A percentile compares a stretch with the other conserved stretches of the same genome.
phyloP scores from a whole-genome alignment of 2,797 vertebrate genomes.

The Hapalemur alaotrensis region DNA sequence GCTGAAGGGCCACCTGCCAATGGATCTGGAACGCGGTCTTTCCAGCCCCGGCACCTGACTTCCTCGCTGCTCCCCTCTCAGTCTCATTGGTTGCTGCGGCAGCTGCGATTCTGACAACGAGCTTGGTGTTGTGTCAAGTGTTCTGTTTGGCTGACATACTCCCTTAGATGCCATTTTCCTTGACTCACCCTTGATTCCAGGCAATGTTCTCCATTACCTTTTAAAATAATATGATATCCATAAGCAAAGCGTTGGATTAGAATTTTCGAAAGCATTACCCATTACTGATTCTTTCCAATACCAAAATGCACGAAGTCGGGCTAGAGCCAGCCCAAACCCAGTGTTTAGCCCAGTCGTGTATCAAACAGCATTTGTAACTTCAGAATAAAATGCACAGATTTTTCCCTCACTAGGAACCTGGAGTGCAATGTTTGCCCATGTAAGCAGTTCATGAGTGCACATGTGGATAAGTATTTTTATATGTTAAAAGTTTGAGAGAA shows the following conservation, averaged over 20 bases:
- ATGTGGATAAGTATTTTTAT: not conserved
- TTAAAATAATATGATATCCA: slow-evolving; percentile 75
- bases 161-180: slow-evolving; percentile 78
- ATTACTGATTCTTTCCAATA: slow-evolving; percentile 48
- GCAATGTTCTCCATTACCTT: slow-evolving; percentile 73
- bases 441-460: slow-evolving; percentile 58
- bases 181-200: slow-evolving; percentile 72
- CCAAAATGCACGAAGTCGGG: slow-evolving; percentile 76
- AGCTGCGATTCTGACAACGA: slow-evolving; percentile 64
- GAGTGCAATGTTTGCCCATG: slow-evolving; percentile 44
- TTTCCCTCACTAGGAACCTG: slow-evolving; percentile 60
- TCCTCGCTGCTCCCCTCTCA: slow-evolving; percentile 54
- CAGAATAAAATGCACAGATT: slow-evolving; percentile 70
- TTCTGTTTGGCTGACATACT: slow-evolving; percentile 72
- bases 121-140: slow-evolving; percentile 77
- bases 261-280: slow-evolving; percentile 74
- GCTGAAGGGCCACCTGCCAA: slow-evolving; percentile 77
- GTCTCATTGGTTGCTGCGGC: slow-evolving; percentile 63
- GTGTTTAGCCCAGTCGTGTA: slow-evolving; percentile 75
- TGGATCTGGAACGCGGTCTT: slow-evolving; percentile 65
- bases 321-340: slow-evolving; percentile 75
- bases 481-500: not conserved
- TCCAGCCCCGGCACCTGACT: slow-evolving; percentile 79
- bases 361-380: slow-evolving; percentile 70
- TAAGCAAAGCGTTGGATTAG: slow-evolving; percentile 73